Evolutionary conservation across 2,888 invertebrate genomes (phyloP).

Genomic region (Saturnia japonica): DNA sequence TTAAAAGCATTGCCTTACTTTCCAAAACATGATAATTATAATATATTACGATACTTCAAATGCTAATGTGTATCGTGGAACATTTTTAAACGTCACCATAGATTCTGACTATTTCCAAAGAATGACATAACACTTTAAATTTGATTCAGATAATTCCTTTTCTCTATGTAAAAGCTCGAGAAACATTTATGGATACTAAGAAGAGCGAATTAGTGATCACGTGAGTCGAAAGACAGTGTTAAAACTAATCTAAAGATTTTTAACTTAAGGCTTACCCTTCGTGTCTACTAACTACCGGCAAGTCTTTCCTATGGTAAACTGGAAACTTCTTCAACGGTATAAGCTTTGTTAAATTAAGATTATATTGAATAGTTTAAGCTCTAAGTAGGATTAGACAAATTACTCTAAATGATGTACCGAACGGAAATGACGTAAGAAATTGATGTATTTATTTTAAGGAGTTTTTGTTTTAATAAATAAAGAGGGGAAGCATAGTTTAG

Average conservation of each 20-base stretch:
- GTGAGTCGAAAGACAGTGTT: neutral
- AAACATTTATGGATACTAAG: neutral
- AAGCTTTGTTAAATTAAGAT: too few relatives aligned
- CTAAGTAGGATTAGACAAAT: too few relatives aligned
- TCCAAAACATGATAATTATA: neutral
- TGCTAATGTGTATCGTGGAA: neutral
- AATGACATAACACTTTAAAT: neutral
- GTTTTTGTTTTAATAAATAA: too few relatives aligned
- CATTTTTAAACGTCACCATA: neutral
- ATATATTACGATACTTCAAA: neutral
- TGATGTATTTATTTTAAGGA: too few relatives aligned
- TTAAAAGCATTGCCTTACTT: neutral
- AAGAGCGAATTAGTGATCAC: neutral
- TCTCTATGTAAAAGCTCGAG: too few relatives aligned
- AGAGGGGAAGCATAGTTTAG: too few relatives aligned
- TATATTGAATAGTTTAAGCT: too few relatives aligned
- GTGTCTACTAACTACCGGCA: neutral
- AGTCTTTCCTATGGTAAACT: too few relatives aligned
- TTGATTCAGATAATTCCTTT: neutral
- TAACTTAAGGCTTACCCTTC: neutral
- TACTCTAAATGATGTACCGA: too few relatives aligned
- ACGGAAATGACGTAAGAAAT: too few relatives aligned
- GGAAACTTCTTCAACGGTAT: too few relatives aligned
- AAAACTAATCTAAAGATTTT: neutral
- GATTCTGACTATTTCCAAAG: neutral